Evolutionary conservation across 2,888 invertebrate genomes (phyloP).

Genomic region (Ypsolopha sequella): DNA sequence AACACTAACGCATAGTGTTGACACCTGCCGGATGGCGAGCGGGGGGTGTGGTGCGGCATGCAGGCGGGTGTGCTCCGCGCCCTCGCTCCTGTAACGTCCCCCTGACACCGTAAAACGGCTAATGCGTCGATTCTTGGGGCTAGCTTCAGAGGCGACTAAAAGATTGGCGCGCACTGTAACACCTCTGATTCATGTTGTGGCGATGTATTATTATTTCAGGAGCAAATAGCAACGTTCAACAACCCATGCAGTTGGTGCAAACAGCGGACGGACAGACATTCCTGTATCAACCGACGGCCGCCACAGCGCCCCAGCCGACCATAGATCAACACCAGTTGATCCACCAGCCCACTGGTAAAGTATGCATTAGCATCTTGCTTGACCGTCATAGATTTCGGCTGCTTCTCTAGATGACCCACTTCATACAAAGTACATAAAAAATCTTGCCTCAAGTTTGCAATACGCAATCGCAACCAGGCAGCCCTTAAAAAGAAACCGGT

Average conservation of each 20-base stretch:
- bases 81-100: too few relatives aligned
- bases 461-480: too few relatives aligned
- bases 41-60: too few relatives aligned
- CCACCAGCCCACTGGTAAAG: constrained; percentile 61
- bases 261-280: constrained; percentile 94
- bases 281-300: constrained; percentile 81
- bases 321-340: constrained; percentile 58
- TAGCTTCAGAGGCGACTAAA: too few relatives aligned
- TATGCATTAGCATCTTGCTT: background rate
- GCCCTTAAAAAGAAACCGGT: too few relatives aligned
- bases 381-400: too few relatives aligned
- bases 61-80: too few relatives aligned
- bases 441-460: background rate
- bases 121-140: too few relatives aligned
- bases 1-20: too few relatives aligned
- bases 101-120: too few relatives aligned
- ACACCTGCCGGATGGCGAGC: too few relatives aligned
- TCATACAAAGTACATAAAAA: background rate
- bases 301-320: constrained; percentile 31
- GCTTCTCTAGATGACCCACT: background rate
- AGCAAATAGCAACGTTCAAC: constrained; percentile 75
- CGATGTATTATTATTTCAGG: constrained; percentile 50
- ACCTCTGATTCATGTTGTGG: constrained; percentile 1
- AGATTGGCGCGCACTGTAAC: background rate
- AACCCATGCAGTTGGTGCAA: constrained; percentile 91